phyloP scores from a whole-genome alignment of 2,888 invertebrate genomes.

The Cremastinae sp. region DNA sequence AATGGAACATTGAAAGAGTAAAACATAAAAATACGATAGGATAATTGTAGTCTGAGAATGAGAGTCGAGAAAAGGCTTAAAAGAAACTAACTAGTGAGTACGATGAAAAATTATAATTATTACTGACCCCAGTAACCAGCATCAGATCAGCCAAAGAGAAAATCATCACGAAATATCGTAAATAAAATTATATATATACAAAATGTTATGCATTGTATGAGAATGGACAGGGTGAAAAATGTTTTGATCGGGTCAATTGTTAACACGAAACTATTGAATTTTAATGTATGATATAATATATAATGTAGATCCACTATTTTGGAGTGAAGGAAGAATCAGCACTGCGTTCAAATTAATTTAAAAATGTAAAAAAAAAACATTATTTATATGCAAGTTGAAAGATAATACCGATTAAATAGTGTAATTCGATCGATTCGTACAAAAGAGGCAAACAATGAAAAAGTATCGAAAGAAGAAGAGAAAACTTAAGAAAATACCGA shows the following conservation, averaged over 20 bases:
- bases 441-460: too few relatives aligned
- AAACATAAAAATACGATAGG: conserved; percentile 11
- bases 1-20: conserved; percentile 12
- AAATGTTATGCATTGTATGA: conserved; percentile 22
- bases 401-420: not conserved
- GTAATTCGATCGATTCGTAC: too few relatives aligned
- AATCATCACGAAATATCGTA: not conserved
- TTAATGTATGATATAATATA: not conserved
- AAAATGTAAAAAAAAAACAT: not conserved
- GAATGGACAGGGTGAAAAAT: conserved; percentile 8
- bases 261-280: conserved; percentile 11
- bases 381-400: not conserved
- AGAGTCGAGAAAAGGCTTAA: conserved; percentile 45
- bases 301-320: conserved; percentile 9
- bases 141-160: conserved; percentile 15
- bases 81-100: conserved; percentile 20
- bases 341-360: conserved; percentile 6
- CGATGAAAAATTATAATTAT: conserved; percentile 22
- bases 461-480: too few relatives aligned
- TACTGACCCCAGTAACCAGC: conserved; percentile 21
- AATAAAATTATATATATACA: conserved; percentile 7
- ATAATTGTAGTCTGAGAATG: conserved; percentile 18
- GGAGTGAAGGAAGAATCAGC: not conserved
- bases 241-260: conserved; percentile 42
- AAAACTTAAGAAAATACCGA: too few relatives aligned